These are phyloP conservation scores for Antitype chi DNA, from an alignment of 2,888 invertebrate species.

Conservation along the genomic window DNA sequence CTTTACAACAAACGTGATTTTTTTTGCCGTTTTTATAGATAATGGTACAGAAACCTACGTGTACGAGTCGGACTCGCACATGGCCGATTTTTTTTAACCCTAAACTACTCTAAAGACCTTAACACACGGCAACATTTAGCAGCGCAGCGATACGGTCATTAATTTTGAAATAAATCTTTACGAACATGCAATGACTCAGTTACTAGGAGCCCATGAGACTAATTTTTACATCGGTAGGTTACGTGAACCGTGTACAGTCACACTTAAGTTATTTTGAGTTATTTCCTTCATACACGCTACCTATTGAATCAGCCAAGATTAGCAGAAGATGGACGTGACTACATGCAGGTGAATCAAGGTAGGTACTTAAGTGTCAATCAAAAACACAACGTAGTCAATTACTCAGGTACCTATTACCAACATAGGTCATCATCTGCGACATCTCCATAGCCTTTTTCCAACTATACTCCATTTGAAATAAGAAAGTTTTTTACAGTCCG, in stretches of 20 bases:
- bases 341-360: conserved; percentile 19
- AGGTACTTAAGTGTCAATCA: conserved; percentile 10
- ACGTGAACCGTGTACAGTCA: conserved; percentile 28
- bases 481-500: too few relatives aligned
- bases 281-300: conserved; percentile 30
- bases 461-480: too few relatives aligned
- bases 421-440: too few relatives aligned
- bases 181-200: conserved; percentile 39
- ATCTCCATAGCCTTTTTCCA: too few relatives aligned
- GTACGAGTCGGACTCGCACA: too few relatives aligned
- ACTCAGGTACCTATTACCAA: background rate
- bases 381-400: background rate
- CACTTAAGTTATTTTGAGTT: conserved; percentile 23
- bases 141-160: conserved; percentile 32
- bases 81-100: too few relatives aligned
- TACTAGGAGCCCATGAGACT: conserved; percentile 21
- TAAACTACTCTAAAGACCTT: background rate
- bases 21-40: too few relatives aligned
- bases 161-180: conserved; percentile 46
- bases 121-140: conserved; percentile 36
- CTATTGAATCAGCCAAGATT: conserved; percentile 54
- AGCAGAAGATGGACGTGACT: conserved; percentile 29
- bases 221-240: conserved; percentile 34
- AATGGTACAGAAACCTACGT: too few relatives aligned
- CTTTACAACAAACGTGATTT: too few relatives aligned